phyloP scores from a whole-genome alignment of 2,113 vertebrate species.

The Corythaixoides concolor region DNA sequence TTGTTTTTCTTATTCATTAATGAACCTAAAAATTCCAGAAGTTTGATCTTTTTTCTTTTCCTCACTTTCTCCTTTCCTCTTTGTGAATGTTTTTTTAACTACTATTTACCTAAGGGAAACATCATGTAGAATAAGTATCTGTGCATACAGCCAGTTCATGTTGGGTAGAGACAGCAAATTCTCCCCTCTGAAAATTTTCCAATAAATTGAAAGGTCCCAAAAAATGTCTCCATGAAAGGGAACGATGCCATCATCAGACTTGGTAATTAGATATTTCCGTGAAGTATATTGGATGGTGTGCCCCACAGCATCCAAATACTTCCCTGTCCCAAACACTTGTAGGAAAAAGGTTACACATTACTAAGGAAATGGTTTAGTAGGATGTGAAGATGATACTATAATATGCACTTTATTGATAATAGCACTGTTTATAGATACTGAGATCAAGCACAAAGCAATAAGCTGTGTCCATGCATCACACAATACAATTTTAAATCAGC shows the following conservation, averaged over 20 bases:
- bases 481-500: neutral
- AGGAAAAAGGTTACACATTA: neutral
- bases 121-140: neutral
- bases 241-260: neutral
- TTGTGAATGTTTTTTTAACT: neutral
- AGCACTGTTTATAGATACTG: neutral
- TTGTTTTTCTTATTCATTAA: neutral
- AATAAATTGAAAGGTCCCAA: neutral
- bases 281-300: neutral
- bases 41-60: neutral
- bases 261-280: neutral
- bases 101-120: neutral
- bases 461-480: neutral
- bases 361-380: neutral
- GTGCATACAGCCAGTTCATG: neutral
- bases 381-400: neutral
- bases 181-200: neutral
- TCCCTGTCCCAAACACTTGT: neutral
- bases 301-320: neutral
- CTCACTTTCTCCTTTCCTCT: neutral
- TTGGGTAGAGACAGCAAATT: neutral
- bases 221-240: neutral
- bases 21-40: neutral
- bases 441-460: neutral
- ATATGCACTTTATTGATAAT: neutral